Evolutionary conservation across 2,888 invertebrate species (phyloP), one percentile per base, ranked within the genome.

Genomic region (Andrena flavipes): DNA sequence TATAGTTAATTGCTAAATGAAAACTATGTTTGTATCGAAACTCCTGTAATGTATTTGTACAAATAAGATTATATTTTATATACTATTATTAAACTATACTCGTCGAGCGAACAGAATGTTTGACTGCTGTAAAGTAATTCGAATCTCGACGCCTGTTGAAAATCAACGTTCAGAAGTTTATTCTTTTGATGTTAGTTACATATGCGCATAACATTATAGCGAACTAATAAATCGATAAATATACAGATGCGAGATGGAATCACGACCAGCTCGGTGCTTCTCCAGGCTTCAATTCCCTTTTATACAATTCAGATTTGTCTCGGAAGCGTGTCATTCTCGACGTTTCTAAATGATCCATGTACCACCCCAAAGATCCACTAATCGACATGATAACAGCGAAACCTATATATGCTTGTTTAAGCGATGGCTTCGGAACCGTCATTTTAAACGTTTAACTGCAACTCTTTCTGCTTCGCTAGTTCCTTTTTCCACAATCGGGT

Each of bases 221-320:
- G 35, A 67, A 48, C 62, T 59, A 65, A 62, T 23, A 26, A 26
- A 29, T 71, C 20, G 30, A 33, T 51, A 10, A 67, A 23, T 35
- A 33, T 5, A 65, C 26, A 29, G 5, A 4, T 26, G 30, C 7
- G 33, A 13, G 29, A 20, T 8, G 63, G 35, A 23, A 65, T 95
- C 90, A 95, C 56, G 96, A 96, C 98, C 98, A 98, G 13, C 97
- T 96, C 76, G 97, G 98, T 87, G 95, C 92, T 80, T 96, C 96
- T 7, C 96, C 97, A 84, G 96, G 95, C 87, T 96, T 96, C 1
- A 96, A 94, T 56, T 92, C 94, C 77, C 96, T 95, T 29, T 97
- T 97, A 92, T 96, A 98, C 54, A 98, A 94, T 67, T 96, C 95
- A 90, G 97, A 97, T 92, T 97, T 97, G 92, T 98, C 98, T 80